These are phyloP conservation scores for Pristionchus exspectatus DNA, from an alignment of 2,888 invertebrate genomes.

Conservation along the genomic window DNA sequence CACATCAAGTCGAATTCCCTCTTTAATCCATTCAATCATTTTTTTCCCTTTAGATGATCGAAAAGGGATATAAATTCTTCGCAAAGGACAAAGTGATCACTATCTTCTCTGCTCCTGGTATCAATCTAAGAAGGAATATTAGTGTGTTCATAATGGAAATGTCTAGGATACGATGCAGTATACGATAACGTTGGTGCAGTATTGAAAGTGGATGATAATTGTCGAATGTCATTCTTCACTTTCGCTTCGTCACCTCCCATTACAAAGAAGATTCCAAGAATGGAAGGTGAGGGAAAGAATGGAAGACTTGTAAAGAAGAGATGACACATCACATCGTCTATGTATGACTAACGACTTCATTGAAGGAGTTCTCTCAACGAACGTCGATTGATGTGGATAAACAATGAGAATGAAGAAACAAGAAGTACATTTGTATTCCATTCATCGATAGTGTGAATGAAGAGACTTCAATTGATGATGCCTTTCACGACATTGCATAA, in stretches of 20 bases:
- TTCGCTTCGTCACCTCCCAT: conserved; percentile 47
- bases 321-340: background rate
- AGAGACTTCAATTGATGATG: conserved; percentile 15
- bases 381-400: background rate
- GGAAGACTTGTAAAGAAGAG: background rate
- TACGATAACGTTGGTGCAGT: conserved; percentile 60
- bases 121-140: background rate
- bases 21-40: background rate
- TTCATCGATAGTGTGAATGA: conserved; percentile 28
- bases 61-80: conserved; percentile 57
- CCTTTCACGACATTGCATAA: background rate
- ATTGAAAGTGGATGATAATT: conserved; percentile 52
- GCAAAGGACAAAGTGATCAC: conserved; percentile 58
- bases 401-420: background rate
- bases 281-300: conserved; percentile 12
- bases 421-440: background rate
- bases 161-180: conserved; percentile 53
- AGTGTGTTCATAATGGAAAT: background rate
- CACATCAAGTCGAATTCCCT: conserved; percentile 58
- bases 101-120: conserved; percentile 59
- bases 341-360: background rate
- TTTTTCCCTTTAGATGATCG: conserved; percentile 53
- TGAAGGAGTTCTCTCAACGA: conserved; percentile 27
- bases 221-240: conserved; percentile 47
- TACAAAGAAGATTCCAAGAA: conserved; percentile 28